Evolutionary conservation across 2,113 vertebrate species (phyloP).

Genomic region (Anhinga rufa): DNA sequence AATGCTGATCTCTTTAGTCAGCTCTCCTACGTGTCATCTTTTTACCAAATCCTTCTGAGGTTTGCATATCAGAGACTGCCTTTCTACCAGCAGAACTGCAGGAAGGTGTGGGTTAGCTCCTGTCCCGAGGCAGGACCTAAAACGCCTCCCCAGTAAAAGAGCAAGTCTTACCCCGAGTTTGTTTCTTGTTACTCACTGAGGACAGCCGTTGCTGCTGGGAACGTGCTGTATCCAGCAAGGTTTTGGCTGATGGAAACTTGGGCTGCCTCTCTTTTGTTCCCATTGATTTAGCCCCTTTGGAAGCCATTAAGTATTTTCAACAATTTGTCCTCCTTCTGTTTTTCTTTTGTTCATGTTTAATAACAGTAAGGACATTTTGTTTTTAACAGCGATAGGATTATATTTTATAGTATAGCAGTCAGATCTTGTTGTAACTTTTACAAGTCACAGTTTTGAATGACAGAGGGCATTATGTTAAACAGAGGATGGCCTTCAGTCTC

Average conservation of each 20-base stretch:
- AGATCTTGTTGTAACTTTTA: background rate
- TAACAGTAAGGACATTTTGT: background rate
- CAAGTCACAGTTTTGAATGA: background rate
- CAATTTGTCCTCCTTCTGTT: background rate
- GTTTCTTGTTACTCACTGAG: background rate
- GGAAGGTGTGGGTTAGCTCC: background rate
- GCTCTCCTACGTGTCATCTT: rapidly evolving
- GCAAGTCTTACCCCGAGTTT: background rate
- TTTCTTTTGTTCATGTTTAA: background rate
- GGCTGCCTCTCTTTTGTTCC: background rate
- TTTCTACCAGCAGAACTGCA: background rate
- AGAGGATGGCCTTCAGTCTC: background rate
- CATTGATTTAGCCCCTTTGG: background rate
- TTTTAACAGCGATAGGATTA: background rate
- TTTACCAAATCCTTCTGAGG: background rate
- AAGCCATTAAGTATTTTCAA: background rate
- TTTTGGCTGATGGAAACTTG: background rate
- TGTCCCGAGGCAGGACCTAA: background rate
- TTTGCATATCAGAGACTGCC: background rate
- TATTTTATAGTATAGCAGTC: background rate
- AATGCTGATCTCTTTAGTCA: background rate
- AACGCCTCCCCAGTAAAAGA: background rate
- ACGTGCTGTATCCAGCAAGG: background rate
- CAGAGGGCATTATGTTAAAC: background rate
- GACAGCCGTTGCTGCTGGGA: background rate